Evolutionary conservation across 92 coral and sea anemone species (phyloP), one percentile per base, ranked within the genome.

Genomic region (Phenganax marumi): DNA sequence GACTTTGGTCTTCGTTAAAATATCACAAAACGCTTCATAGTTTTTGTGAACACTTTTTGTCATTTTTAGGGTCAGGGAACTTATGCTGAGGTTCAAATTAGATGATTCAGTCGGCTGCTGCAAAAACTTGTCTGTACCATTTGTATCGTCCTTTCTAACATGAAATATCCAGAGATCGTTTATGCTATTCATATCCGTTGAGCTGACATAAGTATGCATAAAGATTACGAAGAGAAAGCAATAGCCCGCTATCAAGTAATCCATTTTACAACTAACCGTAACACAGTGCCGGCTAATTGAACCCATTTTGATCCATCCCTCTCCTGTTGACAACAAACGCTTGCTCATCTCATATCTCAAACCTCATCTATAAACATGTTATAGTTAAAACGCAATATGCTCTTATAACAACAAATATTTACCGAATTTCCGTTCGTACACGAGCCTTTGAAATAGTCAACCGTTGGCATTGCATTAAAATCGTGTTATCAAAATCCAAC

Each of bases 1-100:
- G 19, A 76, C 81, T 76, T 76, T 76, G 13, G 17, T 13, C 17
- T 76, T 76, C 13, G 68, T 43, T 6, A 76, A 50, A 76, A 76
- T 24, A 9, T 76, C 49, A 56, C 68, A 76, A 76, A 76, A 56
- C 57, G 68, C 16, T 55, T 55, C 52, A 33, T 54, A 12, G 54
- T 76, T 25, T 33, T 39, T 18, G 11, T 76, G 49, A 76, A 76
- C 12, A 24, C 19, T 76, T 76, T 50, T 24, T 14, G 68, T 55
- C 43, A 76, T 33, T 6, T 33, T 33, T 33, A 33, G 43, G 43
- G 25, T 21, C 81, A 55, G 50, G 57, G 25, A 76, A 39, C 50
- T 48, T 6, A 76, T 51, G 54, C 52, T 76, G 3, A 76, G 81
- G 52, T 76, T 76, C 11, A 47, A 10, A 9, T 55, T 26, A 14